Evolutionary conservation across 2,113 vertebrate genomes (phyloP).

Genomic region (Channa argus): DNA sequence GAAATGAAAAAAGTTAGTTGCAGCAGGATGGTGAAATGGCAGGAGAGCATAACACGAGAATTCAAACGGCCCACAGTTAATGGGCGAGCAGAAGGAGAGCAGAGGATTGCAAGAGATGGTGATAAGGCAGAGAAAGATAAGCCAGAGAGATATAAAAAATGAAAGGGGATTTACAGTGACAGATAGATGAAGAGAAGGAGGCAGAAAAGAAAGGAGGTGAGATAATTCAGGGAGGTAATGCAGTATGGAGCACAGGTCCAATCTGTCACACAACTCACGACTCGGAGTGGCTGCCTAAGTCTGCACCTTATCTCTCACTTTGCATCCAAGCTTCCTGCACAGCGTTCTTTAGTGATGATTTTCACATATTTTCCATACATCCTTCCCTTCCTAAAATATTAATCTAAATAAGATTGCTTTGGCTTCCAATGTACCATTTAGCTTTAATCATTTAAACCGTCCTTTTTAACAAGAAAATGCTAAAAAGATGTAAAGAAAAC

Average conservation of each 20-base stretch:
- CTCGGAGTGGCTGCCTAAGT: slow-evolving; percentile 29
- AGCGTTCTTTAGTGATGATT: too few relatives aligned
- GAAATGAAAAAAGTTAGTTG: slow-evolving; percentile 21
- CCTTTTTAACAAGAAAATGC: too few relatives aligned
- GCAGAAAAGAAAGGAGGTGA: slow-evolving; percentile 17
- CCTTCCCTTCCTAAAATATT: background rate
- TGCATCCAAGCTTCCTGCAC: background rate
- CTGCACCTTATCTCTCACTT: slow-evolving; percentile 28
- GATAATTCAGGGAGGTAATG: slow-evolving; percentile 33
- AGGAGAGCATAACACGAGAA: background rate
- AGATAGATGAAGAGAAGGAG: slow-evolving; percentile 19
- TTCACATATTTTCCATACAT: background rate
- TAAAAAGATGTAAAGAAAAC: too few relatives aligned
- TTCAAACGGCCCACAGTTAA: slow-evolving; percentile 23
- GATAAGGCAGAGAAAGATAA: slow-evolving; percentile 12
- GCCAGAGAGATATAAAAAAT: slow-evolving; percentile 9
- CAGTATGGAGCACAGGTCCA: slow-evolving; percentile 44
- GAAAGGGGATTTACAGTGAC: slow-evolving; percentile 22
- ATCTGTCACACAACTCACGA: slow-evolving; percentile 18
- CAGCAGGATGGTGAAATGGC: slow-evolving; percentile 11
- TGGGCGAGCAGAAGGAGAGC: slow-evolving; percentile 21
- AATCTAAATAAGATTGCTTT: too few relatives aligned
- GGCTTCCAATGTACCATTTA: too few relatives aligned
- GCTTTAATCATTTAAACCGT: too few relatives aligned
- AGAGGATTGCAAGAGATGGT: slow-evolving; percentile 24